Conservation (phyloP, 2,888 invertebrate species). For the Enchytraeus crypticus region DNA sequence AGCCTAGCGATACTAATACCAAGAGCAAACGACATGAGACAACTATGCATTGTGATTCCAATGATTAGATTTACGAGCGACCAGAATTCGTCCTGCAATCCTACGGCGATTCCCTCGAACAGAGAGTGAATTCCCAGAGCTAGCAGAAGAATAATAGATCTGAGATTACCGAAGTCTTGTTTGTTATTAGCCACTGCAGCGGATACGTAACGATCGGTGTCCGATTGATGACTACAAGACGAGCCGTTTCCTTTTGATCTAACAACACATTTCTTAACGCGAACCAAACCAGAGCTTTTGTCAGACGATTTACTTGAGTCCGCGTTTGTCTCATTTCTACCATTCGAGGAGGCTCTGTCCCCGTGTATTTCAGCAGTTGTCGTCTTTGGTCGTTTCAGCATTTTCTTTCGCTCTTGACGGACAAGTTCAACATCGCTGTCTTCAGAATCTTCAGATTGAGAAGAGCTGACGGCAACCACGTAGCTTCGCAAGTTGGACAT, state of each 20-base stretch:
- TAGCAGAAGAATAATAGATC: slow-evolving; percentile 36
- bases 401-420: background rate
- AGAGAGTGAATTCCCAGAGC: slow-evolving; percentile 44
- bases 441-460: background rate
- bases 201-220: background rate
- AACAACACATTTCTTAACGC: background rate
- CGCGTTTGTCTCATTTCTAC: background rate
- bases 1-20: slow-evolving; percentile 40
- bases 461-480: slow-evolving; percentile 1
- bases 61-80: slow-evolving; percentile 35
- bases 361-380: background rate
- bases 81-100: slow-evolving; percentile 36
- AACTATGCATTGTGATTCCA: slow-evolving; percentile 43
- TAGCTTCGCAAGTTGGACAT: background rate
- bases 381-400: background rate
- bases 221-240: background rate
- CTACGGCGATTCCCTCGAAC: slow-evolving; percentile 47
- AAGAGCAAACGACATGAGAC: slow-evolving; percentile 39
- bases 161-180: slow-evolving; percentile 22
- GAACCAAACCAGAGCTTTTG: too few relatives aligned
- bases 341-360: background rate
- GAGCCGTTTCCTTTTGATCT: background rate
- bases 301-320: background rate
- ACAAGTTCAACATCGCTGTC: slow-evolving; percentile 3
- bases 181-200: background rate